phyloP scores from a whole-genome alignment of 2,113 vertebrate genomes.

The Prunella fulvescens region DNA sequence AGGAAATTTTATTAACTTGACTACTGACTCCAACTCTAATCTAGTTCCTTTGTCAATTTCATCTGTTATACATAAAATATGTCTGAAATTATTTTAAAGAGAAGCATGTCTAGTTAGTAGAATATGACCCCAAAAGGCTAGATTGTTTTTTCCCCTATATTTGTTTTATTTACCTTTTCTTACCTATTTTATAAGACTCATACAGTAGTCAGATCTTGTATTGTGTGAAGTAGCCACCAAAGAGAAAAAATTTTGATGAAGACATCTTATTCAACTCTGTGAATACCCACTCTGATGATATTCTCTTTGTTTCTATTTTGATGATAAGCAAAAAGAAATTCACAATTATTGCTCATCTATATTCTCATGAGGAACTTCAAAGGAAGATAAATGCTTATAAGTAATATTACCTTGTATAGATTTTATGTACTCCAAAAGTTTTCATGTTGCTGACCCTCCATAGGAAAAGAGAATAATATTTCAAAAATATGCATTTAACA shows the following conservation, averaged over 20 bases:
- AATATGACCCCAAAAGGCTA: accelerated
- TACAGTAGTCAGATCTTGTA: accelerated
- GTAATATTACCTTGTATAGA: background rate
- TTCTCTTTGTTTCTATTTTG: background rate
- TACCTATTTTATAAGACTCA: background rate
- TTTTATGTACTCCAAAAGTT: background rate
- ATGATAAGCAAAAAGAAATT: background rate
- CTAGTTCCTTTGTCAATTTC: background rate
- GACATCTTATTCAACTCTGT: background rate
- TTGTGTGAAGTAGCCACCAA: background rate
- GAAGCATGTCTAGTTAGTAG: background rate
- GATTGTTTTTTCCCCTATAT: background rate
- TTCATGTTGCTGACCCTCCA: background rate
- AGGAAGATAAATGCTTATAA: background rate
- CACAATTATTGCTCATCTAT: background rate
- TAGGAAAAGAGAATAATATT: background rate
- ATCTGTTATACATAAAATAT: background rate
- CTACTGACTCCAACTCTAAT: background rate
- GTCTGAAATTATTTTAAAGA: background rate
- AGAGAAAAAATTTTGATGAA: background rate
- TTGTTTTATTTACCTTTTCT: background rate
- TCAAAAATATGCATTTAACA: background rate
- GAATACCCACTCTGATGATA: background rate
- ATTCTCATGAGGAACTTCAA: background rate
- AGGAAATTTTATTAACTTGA: slow-evolving; percentile 5